Conservation (phyloP, 2,113 vertebrate species). For the Pseudopodoces humilis region DNA sequence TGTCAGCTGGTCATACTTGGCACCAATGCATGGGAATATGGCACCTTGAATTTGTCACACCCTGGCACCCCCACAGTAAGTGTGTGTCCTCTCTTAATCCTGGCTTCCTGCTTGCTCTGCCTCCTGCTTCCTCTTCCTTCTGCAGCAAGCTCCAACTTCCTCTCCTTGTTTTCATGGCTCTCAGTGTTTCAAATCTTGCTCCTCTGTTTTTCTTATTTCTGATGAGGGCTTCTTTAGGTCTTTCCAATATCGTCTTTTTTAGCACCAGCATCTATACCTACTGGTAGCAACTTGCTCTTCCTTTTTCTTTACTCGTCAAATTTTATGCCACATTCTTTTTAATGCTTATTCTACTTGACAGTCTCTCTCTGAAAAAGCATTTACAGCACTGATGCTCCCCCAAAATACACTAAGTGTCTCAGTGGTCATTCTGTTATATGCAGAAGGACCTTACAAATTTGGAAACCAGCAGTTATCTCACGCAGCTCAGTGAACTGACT, state of each 20-base stretch:
- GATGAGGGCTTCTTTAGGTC: background rate
- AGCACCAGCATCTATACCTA: background rate
- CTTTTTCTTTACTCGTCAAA: background rate
- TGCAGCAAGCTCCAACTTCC: background rate
- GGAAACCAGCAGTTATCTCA: background rate
- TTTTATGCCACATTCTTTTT: background rate
- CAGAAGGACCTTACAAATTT: background rate
- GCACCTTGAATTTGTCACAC: background rate
- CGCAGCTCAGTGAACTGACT: accelerated
- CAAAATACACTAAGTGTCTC: background rate
- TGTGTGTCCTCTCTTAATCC: background rate
- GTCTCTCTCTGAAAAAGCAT: background rate
- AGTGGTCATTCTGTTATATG: background rate
- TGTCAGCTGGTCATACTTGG: background rate
- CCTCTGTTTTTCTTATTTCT: background rate
- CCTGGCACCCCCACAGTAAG: background rate
- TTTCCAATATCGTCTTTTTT: background rate
- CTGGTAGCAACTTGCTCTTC: background rate
- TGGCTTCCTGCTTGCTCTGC: background rate
- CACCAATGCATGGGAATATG: background rate
- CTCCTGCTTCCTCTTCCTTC: background rate
- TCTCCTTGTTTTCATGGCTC: background rate
- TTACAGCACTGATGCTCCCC: background rate
- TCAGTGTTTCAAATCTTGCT: background rate
- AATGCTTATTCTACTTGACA: background rate